Base-by-base conservation (phyloP, 2,888 invertebrate species). In the Nebria brevicollis region DNA sequence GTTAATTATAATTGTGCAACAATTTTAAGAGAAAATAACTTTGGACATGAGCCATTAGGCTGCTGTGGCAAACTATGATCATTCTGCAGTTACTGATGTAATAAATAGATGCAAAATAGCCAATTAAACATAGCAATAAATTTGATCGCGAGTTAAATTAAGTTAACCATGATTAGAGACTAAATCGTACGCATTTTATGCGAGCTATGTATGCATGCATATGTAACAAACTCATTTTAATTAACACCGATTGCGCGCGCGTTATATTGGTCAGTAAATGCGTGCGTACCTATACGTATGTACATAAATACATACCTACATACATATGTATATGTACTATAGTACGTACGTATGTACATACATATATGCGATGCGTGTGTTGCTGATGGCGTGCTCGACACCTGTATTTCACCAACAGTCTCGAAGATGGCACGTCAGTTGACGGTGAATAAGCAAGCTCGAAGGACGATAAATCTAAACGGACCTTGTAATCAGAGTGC, bases 371-470 rank as follows among this genome's bases (percentile, higher is more conserved):
- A 25, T 73, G 54, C 8, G 8, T 54, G 54, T 54, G 34, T 34
- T 34, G 34, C 5, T 34, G 54, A 54, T 54, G 73, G 73, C 73
- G 73, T 73, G 73, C 42, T 41, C 41, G 73, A 73, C 73, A 73
- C 73, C 73, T 73, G 73, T 73, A 73, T 73, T 73, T 73, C 73
- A 73, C n/a, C 42, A 20, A 34, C 15, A 15, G 41, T 42, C 73
- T 73, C 73, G 43, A 73, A 41, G 73, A 73, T 73, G 73, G 73
- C 73, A 42, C 73, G 73, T 73, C 73, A 41, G 73, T 73, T 73
- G 73, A 73, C 73, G 73, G 41, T 73, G 41, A 10, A 41, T 41
- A 73, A 73, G 34, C 73, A 41, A 34, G 73, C 34, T 34, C 73
- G 43, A 41, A 26, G 26, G 72, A 13, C 73, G 73, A 73, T 73